Base-by-base conservation (phyloP, 2,888 invertebrate species). In the Acleris laterana region DNA sequence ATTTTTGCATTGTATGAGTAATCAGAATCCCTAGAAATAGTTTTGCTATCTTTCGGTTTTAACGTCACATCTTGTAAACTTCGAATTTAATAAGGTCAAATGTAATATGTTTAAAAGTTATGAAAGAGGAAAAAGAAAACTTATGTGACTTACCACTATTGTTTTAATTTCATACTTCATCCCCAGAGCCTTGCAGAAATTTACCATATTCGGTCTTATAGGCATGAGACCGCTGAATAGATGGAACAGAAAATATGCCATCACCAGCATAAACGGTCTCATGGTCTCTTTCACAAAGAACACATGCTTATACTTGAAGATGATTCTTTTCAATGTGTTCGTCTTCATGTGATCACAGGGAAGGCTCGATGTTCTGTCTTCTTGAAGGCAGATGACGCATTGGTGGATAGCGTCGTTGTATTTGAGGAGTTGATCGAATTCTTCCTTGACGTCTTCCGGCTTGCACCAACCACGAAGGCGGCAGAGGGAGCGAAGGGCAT, bases 191-290 rank as follows among this genome's bases (percentile, higher is more conserved):
- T 87, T 90, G 72, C 93, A 94, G 16, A 94, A 77, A 62, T 94
- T 94, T 9, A 94, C 92, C 88, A 94, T 90, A 72, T 94, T 94
- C 0, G 94, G 94, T 62, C 92, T 85, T n/a, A 94, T 84, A 0
- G 93, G 87, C 11, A 84, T 70, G 4, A 93, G 71, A 0, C 94
- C 94, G 60, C 93, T 91, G 79, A 93, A 89, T 6, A 93, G 90
- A 49, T 92, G 84, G 64, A 94, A 93, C 44, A 93, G 82, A 81
- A 94, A 94, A 75, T 93, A 93, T 0, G 90, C 87, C 76, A 94
- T 85, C 2, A 94, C 93, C 16, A 94, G 71, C 6, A 76, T 71
- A 42, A 94, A 91, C 0, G 94, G 94, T 59, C 93, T 87, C 74
- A 93, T 75, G 0, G 94, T 94, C 68, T 94, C 93, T 53, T 93